Conservation (phyloP, 2,113 vertebrate genomes). For the Mesoclemmys tuberculata region DNA sequence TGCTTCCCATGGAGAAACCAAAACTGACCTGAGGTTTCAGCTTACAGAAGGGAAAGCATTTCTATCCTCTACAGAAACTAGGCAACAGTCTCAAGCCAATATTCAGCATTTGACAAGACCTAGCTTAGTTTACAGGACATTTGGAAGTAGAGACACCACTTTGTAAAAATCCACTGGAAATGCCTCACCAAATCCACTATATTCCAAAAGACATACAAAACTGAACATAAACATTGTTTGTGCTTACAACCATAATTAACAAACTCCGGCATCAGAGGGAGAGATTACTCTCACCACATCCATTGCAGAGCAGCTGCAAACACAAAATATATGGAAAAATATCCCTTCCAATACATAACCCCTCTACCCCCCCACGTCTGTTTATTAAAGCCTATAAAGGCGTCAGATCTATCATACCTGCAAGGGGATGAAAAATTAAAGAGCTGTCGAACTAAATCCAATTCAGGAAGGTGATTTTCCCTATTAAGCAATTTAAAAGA, state of each 20-base stretch:
- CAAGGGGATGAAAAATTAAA: slow-evolving; percentile 19
- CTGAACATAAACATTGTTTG: slow-evolving; percentile 23
- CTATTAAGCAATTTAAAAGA: slow-evolving; percentile 69
- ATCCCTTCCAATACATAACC: slow-evolving; percentile 21
- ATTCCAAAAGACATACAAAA: not conserved
- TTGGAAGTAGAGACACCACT: not conserved
- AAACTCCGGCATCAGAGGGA: not conserved
- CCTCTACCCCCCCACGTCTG: not conserved
- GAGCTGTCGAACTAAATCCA: slow-evolving; percentile 36
- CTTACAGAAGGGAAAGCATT: slow-evolving; percentile 22
- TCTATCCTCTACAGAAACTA: slow-evolving; percentile 17
- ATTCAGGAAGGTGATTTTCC: slow-evolving; percentile 32
- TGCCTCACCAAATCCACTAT: slow-evolving; percentile 47
- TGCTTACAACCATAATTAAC: slow-evolving; percentile 60
- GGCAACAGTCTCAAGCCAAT: slow-evolving; percentile 63
- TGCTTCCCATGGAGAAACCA: slow-evolving; percentile 22
- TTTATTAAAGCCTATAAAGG: slow-evolving; percentile 47
- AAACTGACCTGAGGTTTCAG: slow-evolving; percentile 58
- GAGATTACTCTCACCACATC: slow-evolving; percentile 17
- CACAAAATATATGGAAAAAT: slow-evolving; percentile 36
- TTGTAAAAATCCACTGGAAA: slow-evolving; percentile 40
- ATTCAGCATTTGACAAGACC: slow-evolving; percentile 17
- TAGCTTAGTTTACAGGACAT: not conserved
- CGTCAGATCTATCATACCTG: not conserved
- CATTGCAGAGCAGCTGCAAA: slow-evolving; percentile 51